These are phyloP conservation scores for Brachyrhaphis roseni DNA, from an alignment of 2,797 vertebrate species.

Conservation along the genomic window DNA sequence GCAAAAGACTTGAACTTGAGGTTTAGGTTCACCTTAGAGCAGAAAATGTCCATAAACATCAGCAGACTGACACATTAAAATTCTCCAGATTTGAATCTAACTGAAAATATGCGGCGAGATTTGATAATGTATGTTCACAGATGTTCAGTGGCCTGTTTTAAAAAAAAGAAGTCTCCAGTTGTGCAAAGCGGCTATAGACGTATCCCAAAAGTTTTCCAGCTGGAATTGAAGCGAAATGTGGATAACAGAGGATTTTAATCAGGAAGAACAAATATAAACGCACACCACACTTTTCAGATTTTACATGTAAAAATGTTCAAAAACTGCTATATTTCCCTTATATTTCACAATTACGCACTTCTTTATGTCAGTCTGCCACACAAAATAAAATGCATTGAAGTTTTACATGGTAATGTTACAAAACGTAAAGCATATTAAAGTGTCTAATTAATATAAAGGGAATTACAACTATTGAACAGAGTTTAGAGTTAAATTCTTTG, in stretches of 20 bases:
- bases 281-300: neutral
- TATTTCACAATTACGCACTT: neutral
- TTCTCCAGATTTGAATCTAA: neutral
- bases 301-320: neutral
- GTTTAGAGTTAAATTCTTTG: conserved; percentile 19
- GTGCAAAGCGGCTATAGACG: neutral
- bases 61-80: neutral
- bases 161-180: neutral
- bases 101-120: neutral
- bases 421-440: neutral
- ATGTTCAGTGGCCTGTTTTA: neutral
- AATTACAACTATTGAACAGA: neutral
- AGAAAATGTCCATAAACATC: neutral
- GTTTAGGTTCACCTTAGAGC: neutral
- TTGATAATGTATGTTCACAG: neutral
- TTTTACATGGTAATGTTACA: neutral
- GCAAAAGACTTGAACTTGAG: neutral
- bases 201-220: neutral
- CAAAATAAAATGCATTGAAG: neutral
- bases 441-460: neutral
- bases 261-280: neutral
- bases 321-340: neutral
- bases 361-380: neutral
- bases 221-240: neutral
- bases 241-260: neutral